These are phyloP conservation scores for Diorhabda sublineata DNA, from an alignment of 1,140 invertebrate genomes.

Conservation along the genomic window DNA sequence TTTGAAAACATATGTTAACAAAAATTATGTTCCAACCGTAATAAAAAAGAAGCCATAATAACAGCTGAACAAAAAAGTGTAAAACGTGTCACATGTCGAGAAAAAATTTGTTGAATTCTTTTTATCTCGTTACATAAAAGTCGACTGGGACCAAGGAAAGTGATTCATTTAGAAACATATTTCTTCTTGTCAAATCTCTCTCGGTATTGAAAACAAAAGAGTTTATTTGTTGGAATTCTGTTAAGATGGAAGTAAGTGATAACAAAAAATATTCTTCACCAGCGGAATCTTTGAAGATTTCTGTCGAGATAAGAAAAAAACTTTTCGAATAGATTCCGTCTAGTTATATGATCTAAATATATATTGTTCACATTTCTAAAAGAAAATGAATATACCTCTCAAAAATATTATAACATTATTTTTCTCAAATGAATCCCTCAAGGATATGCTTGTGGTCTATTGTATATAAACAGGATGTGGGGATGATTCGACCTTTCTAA, in stretches of 20 bases:
- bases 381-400: too few relatives aligned
- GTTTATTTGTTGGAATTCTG: slow-evolving; percentile 1
- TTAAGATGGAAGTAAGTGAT: background rate
- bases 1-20: slow-evolving; percentile 12
- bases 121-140: slow-evolving; percentile 16
- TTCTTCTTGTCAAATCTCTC: slow-evolving; percentile 2
- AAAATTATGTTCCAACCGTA: slow-evolving; percentile 9
- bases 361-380: too few relatives aligned
- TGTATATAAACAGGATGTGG: too few relatives aligned
- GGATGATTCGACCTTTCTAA: too few relatives aligned
- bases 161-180: slow-evolving; percentile 13
- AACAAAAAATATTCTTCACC: background rate
- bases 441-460: too few relatives aligned
- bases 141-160: slow-evolving; percentile 6
- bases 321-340: too few relatives aligned
- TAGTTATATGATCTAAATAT: too few relatives aligned
- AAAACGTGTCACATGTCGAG: slow-evolving; percentile 8
- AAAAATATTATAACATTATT: too few relatives aligned
- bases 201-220: slow-evolving; percentile 1
- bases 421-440: too few relatives aligned
- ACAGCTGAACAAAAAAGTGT: background rate
- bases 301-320: too few relatives aligned
- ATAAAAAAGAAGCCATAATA: slow-evolving; percentile 5
- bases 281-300: background rate
- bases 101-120: slow-evolving; percentile 11